phyloP scores from a whole-genome alignment of 2,888 invertebrate genomes.

The Catonia carolina region DNA sequence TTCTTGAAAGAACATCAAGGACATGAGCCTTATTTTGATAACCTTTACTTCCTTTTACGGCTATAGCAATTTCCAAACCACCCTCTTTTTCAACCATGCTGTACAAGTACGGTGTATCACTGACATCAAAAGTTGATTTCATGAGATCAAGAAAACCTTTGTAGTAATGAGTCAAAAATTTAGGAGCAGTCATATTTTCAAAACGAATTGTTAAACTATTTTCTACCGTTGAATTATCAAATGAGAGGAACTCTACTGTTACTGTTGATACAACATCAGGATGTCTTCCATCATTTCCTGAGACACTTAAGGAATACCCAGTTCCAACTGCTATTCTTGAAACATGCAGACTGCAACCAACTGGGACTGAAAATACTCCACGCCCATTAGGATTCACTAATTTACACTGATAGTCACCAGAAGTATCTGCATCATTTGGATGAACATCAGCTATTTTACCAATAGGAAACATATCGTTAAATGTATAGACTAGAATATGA shows the following conservation, averaged over 20 bases:
- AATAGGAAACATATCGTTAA: conserved; percentile 65
- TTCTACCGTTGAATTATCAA: conserved; percentile 73
- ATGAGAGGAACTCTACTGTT: conserved; percentile 71
- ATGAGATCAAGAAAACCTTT: conserved; percentile 64
- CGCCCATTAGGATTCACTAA: conserved; percentile 58
- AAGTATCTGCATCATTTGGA: conserved; percentile 86
- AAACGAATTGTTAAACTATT: conserved; percentile 75
- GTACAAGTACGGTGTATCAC: conserved; percentile 61
- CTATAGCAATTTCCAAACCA: conserved; percentile 65
- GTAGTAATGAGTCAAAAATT: conserved; percentile 72
- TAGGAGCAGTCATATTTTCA: conserved; percentile 61
- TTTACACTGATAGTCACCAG: conserved; percentile 82
- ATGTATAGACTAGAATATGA: conserved; percentile 69
- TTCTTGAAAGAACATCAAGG: conserved; percentile 56
- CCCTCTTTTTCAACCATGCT: conserved; percentile 62
- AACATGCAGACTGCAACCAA: conserved; percentile 73
- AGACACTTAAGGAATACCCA: conserved; percentile 69
- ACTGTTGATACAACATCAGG: conserved; percentile 80
- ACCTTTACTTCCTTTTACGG: conserved; percentile 50
- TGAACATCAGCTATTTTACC: conserved; percentile 87
- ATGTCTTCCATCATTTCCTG: conserved; percentile 86
- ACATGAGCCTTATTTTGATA: conserved; percentile 60
- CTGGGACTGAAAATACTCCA: conserved; percentile 61
- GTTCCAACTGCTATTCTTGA: conserved; percentile 59
- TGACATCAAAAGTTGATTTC: conserved; percentile 56